Base-by-base conservation (phyloP, 92 coral and sea anemone genomes). In the Parazoanthus swiftii region DNA sequence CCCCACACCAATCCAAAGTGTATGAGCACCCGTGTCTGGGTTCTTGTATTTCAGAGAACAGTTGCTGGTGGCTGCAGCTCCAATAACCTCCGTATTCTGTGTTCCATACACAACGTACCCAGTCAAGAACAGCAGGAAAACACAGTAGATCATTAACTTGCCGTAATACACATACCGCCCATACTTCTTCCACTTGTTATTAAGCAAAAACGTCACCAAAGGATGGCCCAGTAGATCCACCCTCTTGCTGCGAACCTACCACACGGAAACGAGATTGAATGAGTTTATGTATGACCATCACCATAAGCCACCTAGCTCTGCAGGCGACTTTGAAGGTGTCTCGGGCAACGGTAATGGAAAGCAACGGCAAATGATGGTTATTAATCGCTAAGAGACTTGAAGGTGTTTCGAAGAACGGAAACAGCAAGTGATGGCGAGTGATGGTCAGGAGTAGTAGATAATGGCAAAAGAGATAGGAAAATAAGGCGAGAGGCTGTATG, bases 151-250 rank as follows among this genome's bases (percentile, higher is more conserved):
- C 11, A 94, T 51, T 9, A 97, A 91, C 85, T 95, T 97, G 42
- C 90, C 42, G 90, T 97, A 97, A 80, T 95, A 97, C 14, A 97
- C 88, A 65, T 89, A 92, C 0, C 97, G 98, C 29, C 99, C 99
- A 78, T 88, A 97, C 66, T 77, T 92, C 59, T 89, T 86, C 99
- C 99, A 97, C 83, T 97, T 97, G 93, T 90, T 88, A 50, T 92
- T 85, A 18, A 97, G 92, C 21, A 97, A 93, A 48, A 94, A 94
- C 33, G 94, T 85, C 38, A 97, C 97, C 26, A 97, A 79, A 1
- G 99, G 99, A 81, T 97, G 99, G 8, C 93, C 91, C 58, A 94
- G 92, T 56, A 97, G 89, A 58, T 80, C 88, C 44, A 95, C 99
- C 8, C 98, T 92, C 54, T 92, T 82, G 46, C 90, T 85, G 85